These are phyloP conservation scores for Allobates femoralis DNA, from an alignment of 2,797 vertebrate genomes.

Conservation along the genomic window DNA sequence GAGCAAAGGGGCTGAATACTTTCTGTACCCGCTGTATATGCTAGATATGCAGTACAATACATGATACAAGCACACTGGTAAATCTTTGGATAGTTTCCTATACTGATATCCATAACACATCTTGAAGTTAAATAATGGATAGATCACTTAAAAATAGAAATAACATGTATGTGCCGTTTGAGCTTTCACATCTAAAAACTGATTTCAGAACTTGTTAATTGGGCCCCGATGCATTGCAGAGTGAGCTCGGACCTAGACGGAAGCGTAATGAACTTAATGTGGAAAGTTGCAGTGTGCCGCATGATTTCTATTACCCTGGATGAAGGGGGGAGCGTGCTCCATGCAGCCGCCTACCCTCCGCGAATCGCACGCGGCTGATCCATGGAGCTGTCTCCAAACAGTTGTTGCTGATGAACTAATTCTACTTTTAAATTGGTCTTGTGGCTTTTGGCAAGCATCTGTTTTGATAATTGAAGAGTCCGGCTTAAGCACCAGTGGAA, in stretches of 20 bases:
- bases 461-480: constrained; percentile 54
- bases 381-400: constrained; percentile 49
- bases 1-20: too few species aligned
- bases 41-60: too few species aligned
- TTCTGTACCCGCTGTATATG: too few species aligned
- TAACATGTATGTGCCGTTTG: background rate
- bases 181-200: background rate
- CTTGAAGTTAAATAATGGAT: too few species aligned
- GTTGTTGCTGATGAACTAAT: constrained; percentile 56
- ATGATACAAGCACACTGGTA: too few species aligned
- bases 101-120: too few species aligned
- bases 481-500: constrained; percentile 47
- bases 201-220: background rate
- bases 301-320: background rate
- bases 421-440: constrained; percentile 55
- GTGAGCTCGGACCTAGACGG: background rate
- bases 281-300: background rate
- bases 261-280: constrained; percentile 14
- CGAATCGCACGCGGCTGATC: constrained; percentile 28
- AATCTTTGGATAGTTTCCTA: too few species aligned
- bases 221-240: background rate
- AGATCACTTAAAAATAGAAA: too few species aligned
- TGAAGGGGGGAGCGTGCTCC: constrained; percentile 12
- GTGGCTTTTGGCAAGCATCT: constrained; percentile 44
- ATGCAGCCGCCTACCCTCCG: constrained; percentile 8